Conservation (phyloP, 2,113 vertebrate genomes). For the Bambusicola thoracicus region DNA sequence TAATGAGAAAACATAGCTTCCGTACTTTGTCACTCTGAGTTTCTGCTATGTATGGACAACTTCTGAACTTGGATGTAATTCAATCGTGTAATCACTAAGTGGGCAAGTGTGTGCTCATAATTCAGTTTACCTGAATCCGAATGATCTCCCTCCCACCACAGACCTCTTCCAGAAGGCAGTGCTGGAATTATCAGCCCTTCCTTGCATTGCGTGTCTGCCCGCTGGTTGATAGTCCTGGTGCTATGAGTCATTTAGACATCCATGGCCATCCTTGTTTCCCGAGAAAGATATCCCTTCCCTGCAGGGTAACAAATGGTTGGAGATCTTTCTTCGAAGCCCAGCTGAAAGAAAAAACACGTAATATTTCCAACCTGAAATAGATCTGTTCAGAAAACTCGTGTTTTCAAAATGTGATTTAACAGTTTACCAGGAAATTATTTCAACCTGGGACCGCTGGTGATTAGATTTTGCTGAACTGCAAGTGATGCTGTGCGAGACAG, state of each 20-base stretch:
- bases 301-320: not conserved
- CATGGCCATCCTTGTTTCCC: fast-evolving
- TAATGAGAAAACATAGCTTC: conserved; percentile 51
- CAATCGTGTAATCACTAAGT: not conserved
- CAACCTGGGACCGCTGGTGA: not conserved
- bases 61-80: not conserved
- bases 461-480: not conserved
- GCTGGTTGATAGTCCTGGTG: not conserved
- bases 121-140: not conserved
- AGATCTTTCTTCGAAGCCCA: not conserved
- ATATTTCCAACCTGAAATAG: not conserved
- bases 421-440: not conserved
- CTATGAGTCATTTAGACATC: not conserved
- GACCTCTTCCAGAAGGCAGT: not conserved
- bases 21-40: not conserved
- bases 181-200: not conserved
- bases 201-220: fast-evolving
- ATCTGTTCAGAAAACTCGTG: not conserved
- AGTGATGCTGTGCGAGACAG: not conserved
- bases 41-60: not conserved
- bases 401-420: not conserved
- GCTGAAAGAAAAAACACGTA: not conserved
- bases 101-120: not conserved
- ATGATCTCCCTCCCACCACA: not conserved
- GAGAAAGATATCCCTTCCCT: not conserved